Percentiles rank a stretch among this genome's conserved stretches.
Evolutionary conservation across 2,797 vertebrate species (phyloP).

Genomic region (Myotis pilosus): DNA sequence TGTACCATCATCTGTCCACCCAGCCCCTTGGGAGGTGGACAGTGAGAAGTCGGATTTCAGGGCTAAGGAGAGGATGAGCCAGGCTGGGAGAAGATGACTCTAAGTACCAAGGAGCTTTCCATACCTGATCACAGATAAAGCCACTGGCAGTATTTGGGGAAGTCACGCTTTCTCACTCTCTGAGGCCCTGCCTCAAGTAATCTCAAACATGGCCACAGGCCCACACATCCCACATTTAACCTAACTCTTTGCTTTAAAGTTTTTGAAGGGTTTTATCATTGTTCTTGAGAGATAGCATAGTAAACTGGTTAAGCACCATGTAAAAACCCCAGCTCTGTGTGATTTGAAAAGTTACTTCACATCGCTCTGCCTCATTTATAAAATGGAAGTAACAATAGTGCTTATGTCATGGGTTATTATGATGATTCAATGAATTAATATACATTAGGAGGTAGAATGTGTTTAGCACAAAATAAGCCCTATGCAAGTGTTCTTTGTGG

Average conservation of each 20-base stretch:
- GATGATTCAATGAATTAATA: neutral
- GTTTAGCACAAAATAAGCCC: fast-evolving
- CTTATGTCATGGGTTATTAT: fast-evolving
- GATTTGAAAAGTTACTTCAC: neutral
- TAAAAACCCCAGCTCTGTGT: neutral
- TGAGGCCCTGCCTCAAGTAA: neutral
- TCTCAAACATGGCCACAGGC: neutral
- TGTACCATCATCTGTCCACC: neutral
- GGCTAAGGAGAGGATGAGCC: neutral
- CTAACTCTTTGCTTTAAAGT: neutral
- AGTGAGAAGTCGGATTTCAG: neutral
- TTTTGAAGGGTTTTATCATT: neutral
- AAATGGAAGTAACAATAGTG: neutral
- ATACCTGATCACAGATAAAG: fast-evolving
- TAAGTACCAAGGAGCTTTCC: fast-evolving
- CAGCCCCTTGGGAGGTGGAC: neutral
- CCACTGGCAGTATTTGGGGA: fast-evolving
- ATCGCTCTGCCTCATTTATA: neutral
- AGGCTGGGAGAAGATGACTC: neutral
- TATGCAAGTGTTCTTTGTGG: fast-evolving
- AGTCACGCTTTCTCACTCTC: no score
- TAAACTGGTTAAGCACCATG: fast-evolving
- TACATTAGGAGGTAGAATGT: fast-evolving
- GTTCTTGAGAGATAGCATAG: neutral
- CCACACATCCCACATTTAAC: no score